These are phyloP conservation scores for Hypotaenidia okinawae DNA, from an alignment of 2,797 vertebrate genomes.

Conservation along the genomic window DNA sequence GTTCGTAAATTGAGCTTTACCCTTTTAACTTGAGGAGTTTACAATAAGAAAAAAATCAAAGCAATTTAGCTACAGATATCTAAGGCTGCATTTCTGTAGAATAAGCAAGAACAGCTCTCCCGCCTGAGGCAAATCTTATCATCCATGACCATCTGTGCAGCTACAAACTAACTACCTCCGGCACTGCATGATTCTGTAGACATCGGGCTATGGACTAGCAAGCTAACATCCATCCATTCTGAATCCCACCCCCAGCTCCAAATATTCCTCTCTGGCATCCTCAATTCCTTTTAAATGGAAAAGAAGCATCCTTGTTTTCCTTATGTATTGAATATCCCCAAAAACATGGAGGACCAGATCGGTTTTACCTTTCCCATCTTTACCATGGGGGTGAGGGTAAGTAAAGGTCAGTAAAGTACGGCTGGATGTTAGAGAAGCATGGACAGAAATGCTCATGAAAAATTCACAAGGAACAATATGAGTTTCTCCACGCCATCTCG, in stretches of 20 bases:
- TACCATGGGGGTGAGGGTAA: background rate
- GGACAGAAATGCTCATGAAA: slow-evolving; percentile 76
- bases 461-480: slow-evolving; percentile 63
- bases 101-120: slow-evolving; percentile 56
- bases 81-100: slow-evolving; percentile 46
- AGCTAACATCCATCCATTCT: background rate
- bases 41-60: slow-evolving; percentile 51
- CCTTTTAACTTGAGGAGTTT: slow-evolving; percentile 46
- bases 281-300: background rate
- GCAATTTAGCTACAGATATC: slow-evolving; percentile 50
- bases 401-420: background rate
- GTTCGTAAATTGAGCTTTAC: slow-evolving; percentile 46
- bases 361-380: slow-evolving; percentile 42
- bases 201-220: background rate
- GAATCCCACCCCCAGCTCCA: background rate
- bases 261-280: background rate
- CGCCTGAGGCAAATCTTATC: slow-evolving; percentile 63
- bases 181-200: slow-evolving; percentile 27
- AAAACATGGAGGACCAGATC: background rate
- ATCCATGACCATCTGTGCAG: slow-evolving; percentile 58
- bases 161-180: slow-evolving; percentile 51
- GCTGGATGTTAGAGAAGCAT: background rate
- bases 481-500: slow-evolving; percentile 35
- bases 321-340: background rate
- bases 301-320: background rate